Base-by-base conservation (phyloP, 2,113 vertebrate genomes). In the Anhinga rufa region DNA sequence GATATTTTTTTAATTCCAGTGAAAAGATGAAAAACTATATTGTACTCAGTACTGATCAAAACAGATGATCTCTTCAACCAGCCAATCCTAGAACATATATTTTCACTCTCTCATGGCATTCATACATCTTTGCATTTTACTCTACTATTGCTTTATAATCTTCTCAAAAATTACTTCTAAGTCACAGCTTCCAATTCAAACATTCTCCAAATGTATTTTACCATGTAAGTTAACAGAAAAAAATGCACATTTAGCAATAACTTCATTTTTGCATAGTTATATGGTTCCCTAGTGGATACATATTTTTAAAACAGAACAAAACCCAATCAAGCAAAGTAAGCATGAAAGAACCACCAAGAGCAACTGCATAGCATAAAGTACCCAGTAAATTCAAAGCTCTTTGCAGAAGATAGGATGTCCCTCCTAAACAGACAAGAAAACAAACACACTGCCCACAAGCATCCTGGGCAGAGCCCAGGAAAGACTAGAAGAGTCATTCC, bases 141-240 rank as follows among this genome's bases (percentile, higher is more conserved):
- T 90, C 65, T 62, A 64, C n/a, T 90, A 69, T 26, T 69, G 34
- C 15, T 86, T 93, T 36, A 81, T 54, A n/a, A 78, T 93, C 89
- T 80, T 76, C 66, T 93, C 40, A 36, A 93, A 91, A 94, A 76
- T 36, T 80, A 87, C 49, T 92, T 95, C 58, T 75, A 89, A 61
- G 68, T 34, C 82, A 78, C 48, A 66, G 40, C 54, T 51, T 91
- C 65, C 49, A 66, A 42, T 46, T 74, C 28, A 90, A 93, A 81
- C 19, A 49, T 65, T 58, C 32, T 88, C 77, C 4, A 22, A 60
- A 94, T 92, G 58, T 62, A 86, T 92, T 96, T 96, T 48, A 49
- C 28, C 6, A 3, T 4, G 2, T 3, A 88, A 70, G 28, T 69
- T 76, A 65, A 69, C 7, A 8, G 24, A 54, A 36, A 77, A 77